A percentile compares a stretch with the other conserved stretches of the same genome.
These are phyloP conservation scores for Galaxias olidus DNA, from an alignment of 2,797 vertebrate species.

Conservation along the genomic window DNA sequence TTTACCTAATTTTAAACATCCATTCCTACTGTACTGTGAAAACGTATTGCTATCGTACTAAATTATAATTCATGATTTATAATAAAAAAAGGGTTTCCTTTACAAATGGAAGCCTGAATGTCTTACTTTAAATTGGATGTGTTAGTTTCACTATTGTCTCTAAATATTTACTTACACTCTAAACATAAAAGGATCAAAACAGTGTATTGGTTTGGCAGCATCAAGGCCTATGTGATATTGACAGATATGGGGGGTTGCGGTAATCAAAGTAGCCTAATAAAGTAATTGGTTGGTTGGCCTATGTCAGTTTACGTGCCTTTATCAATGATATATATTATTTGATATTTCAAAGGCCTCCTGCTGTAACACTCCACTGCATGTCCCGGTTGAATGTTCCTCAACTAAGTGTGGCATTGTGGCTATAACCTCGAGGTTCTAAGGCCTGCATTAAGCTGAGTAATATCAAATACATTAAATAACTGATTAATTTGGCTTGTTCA, in stretches of 20 bases:
- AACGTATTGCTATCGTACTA: constrained; percentile 87
- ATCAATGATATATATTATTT: constrained; percentile 78
- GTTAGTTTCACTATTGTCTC: too few species aligned
- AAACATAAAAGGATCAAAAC: too few species aligned
- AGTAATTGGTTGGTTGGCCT: constrained; percentile 35
- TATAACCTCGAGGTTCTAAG: too few species aligned
- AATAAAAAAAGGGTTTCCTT: constrained; percentile 77
- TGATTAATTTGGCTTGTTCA: too few species aligned
- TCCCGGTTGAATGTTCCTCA: neutral
- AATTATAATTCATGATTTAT: constrained; percentile 96
- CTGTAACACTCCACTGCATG: constrained; percentile 16
- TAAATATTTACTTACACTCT: too few species aligned
- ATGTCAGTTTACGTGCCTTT: too few species aligned
- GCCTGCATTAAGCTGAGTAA: too few species aligned
- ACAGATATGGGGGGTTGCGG: constrained; percentile 19
- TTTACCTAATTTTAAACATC: constrained; percentile 89
- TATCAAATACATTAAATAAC: too few species aligned
- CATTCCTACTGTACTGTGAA: constrained; percentile 87
- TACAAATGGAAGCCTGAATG: constrained; percentile 34
- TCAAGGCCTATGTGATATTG: constrained; percentile 3
- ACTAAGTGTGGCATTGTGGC: too few species aligned
- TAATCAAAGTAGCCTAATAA: constrained; percentile 29
- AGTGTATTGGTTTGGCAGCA: neutral
- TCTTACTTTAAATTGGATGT: constrained; percentile 15
- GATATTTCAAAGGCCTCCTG: constrained; percentile 77